Percentiles rank a stretch among this genome's conserved stretches.
These are phyloP conservation scores for Penaeus vannamei DNA, from an alignment of 1,140 invertebrate genomes.

Conservation along the genomic window DNA sequence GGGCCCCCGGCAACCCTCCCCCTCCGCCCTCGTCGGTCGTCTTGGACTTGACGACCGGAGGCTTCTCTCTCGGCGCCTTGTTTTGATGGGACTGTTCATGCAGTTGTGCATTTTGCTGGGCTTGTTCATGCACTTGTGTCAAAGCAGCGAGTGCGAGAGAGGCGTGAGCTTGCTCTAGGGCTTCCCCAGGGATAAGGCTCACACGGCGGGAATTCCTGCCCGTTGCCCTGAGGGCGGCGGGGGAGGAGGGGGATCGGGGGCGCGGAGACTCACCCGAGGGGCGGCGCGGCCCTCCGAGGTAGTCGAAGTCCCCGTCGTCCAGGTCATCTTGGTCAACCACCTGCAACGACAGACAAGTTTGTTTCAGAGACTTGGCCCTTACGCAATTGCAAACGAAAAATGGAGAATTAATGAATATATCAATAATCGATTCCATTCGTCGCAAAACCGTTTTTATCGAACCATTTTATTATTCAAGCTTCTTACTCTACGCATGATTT, in stretches of 20 bases:
- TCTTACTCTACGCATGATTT: too few relatives aligned
- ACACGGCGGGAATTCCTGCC: conserved; percentile 46
- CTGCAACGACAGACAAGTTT: background rate
- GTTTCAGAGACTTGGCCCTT: background rate
- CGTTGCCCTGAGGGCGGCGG: conserved; percentile 52
- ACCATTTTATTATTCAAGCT: too few relatives aligned
- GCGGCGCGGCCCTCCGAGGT: conserved; percentile 7
- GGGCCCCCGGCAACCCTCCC: conserved; percentile 75
- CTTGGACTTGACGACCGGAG: conserved; percentile 41
- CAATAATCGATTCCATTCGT: too few relatives aligned
- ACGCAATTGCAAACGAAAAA: background rate
- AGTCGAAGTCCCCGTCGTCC: conserved; percentile 27
- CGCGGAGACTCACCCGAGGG: conserved; percentile 29
- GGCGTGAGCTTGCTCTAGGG: conserved; percentile 52
- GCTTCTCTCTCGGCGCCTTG: conserved; percentile 28
- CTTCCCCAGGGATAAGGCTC: conserved; percentile 62
- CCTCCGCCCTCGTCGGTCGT: conserved; percentile 43
- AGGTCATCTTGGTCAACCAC: conserved; percentile 61
- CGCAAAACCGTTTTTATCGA: too few relatives aligned
- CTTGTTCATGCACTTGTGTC: conserved; percentile 2
- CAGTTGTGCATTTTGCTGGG: conserved; percentile 25
- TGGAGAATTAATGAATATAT: too few relatives aligned
- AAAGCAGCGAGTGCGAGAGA: conserved; percentile 54
- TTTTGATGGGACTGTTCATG: background rate
- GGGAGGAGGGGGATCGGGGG: conserved; percentile 54